Percentiles rank a stretch among this genome's conserved stretches.
Evolutionary conservation across 2,888 invertebrate genomes (phyloP).

Genomic region (Eupithecia vulgata): DNA sequence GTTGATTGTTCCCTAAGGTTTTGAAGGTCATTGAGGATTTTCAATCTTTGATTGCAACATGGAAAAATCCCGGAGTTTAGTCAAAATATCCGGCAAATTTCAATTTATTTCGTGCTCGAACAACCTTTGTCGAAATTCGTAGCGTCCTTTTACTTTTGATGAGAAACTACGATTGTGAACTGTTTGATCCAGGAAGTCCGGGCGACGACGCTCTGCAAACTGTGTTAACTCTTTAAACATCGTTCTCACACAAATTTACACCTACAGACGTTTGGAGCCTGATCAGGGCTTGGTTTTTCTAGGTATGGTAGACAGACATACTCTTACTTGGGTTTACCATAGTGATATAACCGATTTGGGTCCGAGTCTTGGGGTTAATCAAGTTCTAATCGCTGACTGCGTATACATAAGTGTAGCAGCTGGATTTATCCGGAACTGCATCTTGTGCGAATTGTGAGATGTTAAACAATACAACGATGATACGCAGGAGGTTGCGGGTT

Average conservation of each 20-base stretch:
- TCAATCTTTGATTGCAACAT: slow-evolving; percentile 22
- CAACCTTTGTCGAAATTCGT: slow-evolving; percentile 11
- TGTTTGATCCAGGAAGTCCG: slow-evolving; percentile 2
- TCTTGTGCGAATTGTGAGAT: neutral
- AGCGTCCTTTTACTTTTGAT: slow-evolving; percentile 7
- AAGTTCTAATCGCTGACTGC: neutral
- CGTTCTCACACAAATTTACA: neutral
- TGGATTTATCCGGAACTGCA: neutral
- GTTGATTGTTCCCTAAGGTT: neutral
- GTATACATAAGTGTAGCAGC: neutral
- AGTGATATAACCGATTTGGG: too few relatives aligned
- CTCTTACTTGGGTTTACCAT: too few relatives aligned
- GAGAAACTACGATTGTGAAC: neutral
- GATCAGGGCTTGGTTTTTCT: too few relatives aligned
- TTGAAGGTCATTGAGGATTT: neutral
- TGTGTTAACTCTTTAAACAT: neutral
- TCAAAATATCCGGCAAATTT: slow-evolving; percentile 16
- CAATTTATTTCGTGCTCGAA: slow-evolving; percentile 5
- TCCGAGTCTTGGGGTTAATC: neutral
- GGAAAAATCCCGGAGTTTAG: slow-evolving; percentile 22
- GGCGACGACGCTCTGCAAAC: neutral
- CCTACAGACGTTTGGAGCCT: too few relatives aligned
- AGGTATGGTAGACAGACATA: too few relatives aligned
- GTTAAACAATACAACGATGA: too few relatives aligned
- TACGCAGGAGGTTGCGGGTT: too few relatives aligned